Conservation (phyloP, 2,113 vertebrate species). For the Enhydra lutris region DNA sequence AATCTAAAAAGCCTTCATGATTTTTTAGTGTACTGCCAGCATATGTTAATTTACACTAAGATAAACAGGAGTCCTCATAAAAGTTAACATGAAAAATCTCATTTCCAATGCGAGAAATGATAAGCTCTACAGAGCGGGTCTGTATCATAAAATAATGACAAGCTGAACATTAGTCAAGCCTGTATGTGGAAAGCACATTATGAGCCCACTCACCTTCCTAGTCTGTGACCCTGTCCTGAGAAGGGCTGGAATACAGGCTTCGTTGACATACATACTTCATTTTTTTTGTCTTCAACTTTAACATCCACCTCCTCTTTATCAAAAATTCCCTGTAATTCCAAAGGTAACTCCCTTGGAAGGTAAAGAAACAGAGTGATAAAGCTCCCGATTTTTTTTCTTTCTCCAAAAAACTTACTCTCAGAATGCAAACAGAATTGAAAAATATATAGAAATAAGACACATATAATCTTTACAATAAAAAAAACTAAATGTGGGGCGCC, state of each 20-base stretch:
- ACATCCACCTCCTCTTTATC: constrained; percentile 94
- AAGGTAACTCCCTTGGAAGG: constrained; percentile 89
- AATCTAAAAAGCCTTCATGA: not conserved
- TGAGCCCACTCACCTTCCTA: constrained; percentile 89
- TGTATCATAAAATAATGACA: not conserved
- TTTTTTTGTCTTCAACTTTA: constrained; percentile 93
- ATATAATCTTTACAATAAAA: not conserved
- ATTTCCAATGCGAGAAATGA: not conserved
- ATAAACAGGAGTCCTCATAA: not conserved
- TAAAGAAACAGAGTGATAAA: constrained; percentile 42
- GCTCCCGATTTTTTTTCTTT: not conserved
- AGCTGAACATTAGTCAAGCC: not conserved
- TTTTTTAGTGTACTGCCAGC: not conserved
- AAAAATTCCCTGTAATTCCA: constrained; percentile 88
- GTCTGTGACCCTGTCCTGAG: constrained; percentile 92
- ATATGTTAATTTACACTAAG: not conserved
- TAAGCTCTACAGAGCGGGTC: not conserved
- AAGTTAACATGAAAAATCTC: not conserved
- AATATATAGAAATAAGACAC: not conserved
- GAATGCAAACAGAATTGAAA: not conserved
- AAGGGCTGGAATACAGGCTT: constrained; percentile 93
- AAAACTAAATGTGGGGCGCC: not conserved
- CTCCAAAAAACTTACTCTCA: constrained; percentile 14
- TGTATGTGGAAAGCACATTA: not conserved
- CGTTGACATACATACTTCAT: constrained; percentile 87